These are phyloP conservation scores for Indri indri DNA, from an alignment of 2,113 vertebrate genomes.

Conservation along the genomic window DNA sequence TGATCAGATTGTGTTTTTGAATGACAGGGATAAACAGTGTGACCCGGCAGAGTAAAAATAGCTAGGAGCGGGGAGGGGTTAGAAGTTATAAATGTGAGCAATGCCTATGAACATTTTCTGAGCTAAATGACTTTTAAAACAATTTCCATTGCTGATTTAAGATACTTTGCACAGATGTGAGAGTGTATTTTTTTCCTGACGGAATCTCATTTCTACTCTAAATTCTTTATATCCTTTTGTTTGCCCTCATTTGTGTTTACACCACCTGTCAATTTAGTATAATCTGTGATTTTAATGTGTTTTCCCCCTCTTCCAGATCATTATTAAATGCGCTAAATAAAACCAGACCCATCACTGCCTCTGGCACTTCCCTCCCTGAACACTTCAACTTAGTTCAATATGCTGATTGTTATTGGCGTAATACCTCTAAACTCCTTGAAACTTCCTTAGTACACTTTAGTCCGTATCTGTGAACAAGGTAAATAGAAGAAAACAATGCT, in stretches of 20 bases:
- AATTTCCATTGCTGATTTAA: constrained; percentile 78
- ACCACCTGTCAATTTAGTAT: constrained; percentile 76
- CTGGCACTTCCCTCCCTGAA: constrained; percentile 46
- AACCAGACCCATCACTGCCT: constrained; percentile 64
- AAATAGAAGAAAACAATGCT: neutral
- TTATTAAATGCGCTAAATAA: constrained; percentile 77
- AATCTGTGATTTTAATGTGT: constrained; percentile 76
- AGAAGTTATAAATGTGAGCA: constrained; percentile 50
- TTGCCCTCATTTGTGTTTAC: constrained; percentile 78
- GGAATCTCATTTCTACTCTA: constrained; percentile 73
- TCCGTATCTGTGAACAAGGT: constrained; percentile 39
- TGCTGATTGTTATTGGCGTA: constrained; percentile 54
- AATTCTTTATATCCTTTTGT: constrained; percentile 73
- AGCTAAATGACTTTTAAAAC: constrained; percentile 77
- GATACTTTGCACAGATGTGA: constrained; percentile 77
- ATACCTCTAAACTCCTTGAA: constrained; percentile 57
- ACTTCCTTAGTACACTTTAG: constrained; percentile 16
- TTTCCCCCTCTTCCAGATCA: constrained; percentile 71
- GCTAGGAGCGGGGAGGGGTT: neutral
- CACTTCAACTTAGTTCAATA: constrained; percentile 44
- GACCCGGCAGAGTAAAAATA: constrained; percentile 32
- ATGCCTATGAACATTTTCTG: constrained; percentile 60
- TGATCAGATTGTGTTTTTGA: constrained; percentile 20
- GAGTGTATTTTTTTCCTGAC: constrained; percentile 15
- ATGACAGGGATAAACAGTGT: constrained; percentile 1